phyloP scores from a whole-genome alignment of 2,888 invertebrate species.

The Apamea monoglypha region DNA sequence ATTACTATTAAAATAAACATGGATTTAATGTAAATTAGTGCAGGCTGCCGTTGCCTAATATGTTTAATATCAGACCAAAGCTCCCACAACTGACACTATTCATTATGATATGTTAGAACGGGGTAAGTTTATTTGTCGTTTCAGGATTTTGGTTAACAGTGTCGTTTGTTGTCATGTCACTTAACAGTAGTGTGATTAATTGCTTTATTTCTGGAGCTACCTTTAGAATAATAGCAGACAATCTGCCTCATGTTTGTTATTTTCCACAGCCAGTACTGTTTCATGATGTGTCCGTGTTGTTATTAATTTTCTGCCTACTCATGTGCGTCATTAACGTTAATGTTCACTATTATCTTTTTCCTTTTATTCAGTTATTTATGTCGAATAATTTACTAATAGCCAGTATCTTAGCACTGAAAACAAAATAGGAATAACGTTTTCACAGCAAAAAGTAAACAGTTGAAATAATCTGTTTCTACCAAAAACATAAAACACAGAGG shows the following conservation, averaged over 20 bases:
- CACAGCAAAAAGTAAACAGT: background rate
- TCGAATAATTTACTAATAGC: background rate
- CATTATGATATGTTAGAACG: background rate
- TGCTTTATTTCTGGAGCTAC: background rate
- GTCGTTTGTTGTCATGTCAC: background rate
- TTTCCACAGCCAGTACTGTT: background rate
- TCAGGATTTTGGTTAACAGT: background rate
- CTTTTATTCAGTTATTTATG: background rate
- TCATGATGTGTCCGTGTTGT: background rate
- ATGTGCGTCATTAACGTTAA: background rate
- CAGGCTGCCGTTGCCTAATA: background rate
- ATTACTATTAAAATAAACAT: conserved; percentile 51
- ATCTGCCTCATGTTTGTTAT: background rate
- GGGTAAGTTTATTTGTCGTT: background rate
- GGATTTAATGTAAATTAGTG: conserved; percentile 41
- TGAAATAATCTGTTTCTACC: background rate
- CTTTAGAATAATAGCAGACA: background rate
- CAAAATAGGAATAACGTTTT: background rate
- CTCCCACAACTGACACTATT: background rate
- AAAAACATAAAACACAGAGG: conserved; percentile 1
- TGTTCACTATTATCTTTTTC: background rate
- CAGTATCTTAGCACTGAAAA: background rate
- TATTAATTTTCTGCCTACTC: background rate
- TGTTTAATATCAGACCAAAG: background rate
- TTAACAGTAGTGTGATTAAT: background rate